Conservation (phyloP, 2,888 invertebrate genomes). For the Crossocerus cetratus region DNA sequence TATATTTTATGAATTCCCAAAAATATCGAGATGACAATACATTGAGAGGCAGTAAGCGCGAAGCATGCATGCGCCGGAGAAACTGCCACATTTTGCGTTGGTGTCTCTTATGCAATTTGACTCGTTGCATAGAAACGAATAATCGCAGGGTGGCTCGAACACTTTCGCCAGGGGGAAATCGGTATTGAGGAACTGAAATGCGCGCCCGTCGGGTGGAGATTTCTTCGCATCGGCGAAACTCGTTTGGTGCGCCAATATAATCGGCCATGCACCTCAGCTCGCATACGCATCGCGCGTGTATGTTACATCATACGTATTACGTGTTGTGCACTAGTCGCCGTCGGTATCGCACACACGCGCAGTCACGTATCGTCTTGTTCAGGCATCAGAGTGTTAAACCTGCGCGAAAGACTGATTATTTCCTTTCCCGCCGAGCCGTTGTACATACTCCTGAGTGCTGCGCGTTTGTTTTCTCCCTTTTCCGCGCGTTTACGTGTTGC, state of each 20-base stretch:
- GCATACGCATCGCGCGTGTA: conserved; percentile 6
- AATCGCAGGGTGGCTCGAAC: too few species aligned
- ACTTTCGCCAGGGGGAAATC: conserved; percentile 19
- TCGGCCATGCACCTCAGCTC: conserved; percentile 26
- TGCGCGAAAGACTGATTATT: conserved; percentile 48
- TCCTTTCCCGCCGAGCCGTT: conserved; percentile 48
- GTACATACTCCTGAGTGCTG: conserved; percentile 33
- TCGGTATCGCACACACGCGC: background rate
- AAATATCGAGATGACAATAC: too few species aligned
- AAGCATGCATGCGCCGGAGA: too few species aligned
- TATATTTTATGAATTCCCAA: too few species aligned
- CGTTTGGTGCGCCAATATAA: conserved; percentile 35
- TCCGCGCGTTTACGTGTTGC: background rate
- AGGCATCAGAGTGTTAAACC: conserved; percentile 46
- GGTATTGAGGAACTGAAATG: conserved; percentile 32
- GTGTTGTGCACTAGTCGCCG: conserved; percentile 20
- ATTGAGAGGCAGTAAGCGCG: too few species aligned
- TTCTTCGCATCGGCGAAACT: conserved; percentile 41
- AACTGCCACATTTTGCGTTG: too few species aligned
- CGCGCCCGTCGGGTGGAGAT: conserved; percentile 18
- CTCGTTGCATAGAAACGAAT: too few species aligned
- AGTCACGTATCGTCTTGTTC: conserved; percentile 20
- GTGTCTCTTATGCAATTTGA: too few species aligned
- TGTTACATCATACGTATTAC: conserved; percentile 42
- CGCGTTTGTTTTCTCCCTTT: conserved; percentile 33